Evolutionary conservation across 2,797 vertebrate genomes (phyloP), one percentile per base, ranked within the genome.

Genomic region (Myotis daubentonii): DNA sequence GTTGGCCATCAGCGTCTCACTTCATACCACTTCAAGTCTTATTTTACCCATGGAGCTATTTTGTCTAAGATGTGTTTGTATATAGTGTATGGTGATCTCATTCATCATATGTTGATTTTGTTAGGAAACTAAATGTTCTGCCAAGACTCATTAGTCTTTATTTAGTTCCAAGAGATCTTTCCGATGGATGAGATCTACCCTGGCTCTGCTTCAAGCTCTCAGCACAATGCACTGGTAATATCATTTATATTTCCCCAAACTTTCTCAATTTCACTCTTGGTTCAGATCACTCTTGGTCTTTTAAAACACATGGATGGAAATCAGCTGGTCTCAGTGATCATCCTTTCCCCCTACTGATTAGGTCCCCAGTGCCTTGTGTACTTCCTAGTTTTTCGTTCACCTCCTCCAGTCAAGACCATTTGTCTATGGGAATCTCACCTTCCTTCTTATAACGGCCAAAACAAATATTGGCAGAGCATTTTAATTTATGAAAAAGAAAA

Each of bases 61-160:
- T 81, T 68, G 57, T 57, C 68, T 82, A 90, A 57, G 55, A 65
- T 38, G 44, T 68, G 49, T 84, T 75, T 89, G n/a, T 79, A 44
- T 44, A 11, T 44, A 44, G 9, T 47, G 70, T 38, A 47, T 22
- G 22, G 87, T 65, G 62, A 62, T 41, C 71, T 84, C 76, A 84
- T 55, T 49, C 91, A 89, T 82, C 80, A 36, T 62, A 55, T 12
- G 11, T 4, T 79, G 75, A 84, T 36, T 89, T 92, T 49, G 53
- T 57, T 72, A 84, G 87, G 91, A 87, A 80, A 94, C 81, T 76
- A 20, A 30, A 6, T 78, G 81, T 96, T 81, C 94, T 75, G 74
- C 85, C 93, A 92, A 89, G 62, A 74, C 9, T 49, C 41, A 8
- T 38, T 71, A 72, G 23, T 74, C 6, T n/a, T 88, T 16, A 16